Percentiles rank a stretch among this genome's conserved stretches.
These are phyloP conservation scores for Aspidoscelis tigris DNA, from an alignment of 2,113 vertebrate genomes.

Conservation along the genomic window DNA sequence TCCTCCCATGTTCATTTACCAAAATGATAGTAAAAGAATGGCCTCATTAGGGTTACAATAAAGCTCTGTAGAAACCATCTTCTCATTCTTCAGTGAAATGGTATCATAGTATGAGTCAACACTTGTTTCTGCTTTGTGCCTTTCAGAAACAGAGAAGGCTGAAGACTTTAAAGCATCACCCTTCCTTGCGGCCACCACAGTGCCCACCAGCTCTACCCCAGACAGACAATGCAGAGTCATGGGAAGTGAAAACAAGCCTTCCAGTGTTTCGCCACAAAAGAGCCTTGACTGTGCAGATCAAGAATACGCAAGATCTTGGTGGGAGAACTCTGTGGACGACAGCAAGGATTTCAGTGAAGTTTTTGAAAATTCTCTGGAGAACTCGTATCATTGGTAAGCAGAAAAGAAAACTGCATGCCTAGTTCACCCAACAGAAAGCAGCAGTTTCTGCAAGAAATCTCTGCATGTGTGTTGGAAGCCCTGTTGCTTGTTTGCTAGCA, in stretches of 20 bases:
- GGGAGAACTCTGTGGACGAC: constrained; percentile 34
- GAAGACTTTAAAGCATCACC: constrained; percentile 41
- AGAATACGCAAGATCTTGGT: constrained; percentile 36
- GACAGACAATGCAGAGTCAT: constrained; percentile 53
- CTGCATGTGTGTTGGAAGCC: background rate
- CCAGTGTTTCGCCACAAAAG: constrained; percentile 38
- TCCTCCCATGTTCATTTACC: too few relatives aligned
- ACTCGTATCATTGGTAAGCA: constrained; percentile 68
- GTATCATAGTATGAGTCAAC: background rate
- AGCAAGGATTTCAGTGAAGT: constrained; percentile 45
- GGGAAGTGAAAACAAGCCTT: constrained; percentile 31
- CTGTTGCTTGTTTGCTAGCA: background rate
- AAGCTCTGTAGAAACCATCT: background rate
- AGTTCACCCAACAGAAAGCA: background rate
- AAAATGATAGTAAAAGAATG: background rate
- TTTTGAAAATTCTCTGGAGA: constrained; percentile 48
- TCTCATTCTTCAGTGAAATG: fast-evolving
- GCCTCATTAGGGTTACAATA: background rate
- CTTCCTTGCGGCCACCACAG: constrained; percentile 50
- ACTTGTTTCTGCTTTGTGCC: constrained; percentile 14
- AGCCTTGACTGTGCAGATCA: constrained; percentile 16
- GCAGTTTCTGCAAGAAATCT: background rate
- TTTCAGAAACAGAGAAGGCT: constrained; percentile 60
- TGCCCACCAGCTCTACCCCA: constrained; percentile 51
- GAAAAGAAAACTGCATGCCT: constrained; percentile 16